A percentile compares a stretch with the other conserved stretches of the same genome.
Conservation (phyloP, 2,797 vertebrate genomes). For the Odontamblyopus rebecca region DNA sequence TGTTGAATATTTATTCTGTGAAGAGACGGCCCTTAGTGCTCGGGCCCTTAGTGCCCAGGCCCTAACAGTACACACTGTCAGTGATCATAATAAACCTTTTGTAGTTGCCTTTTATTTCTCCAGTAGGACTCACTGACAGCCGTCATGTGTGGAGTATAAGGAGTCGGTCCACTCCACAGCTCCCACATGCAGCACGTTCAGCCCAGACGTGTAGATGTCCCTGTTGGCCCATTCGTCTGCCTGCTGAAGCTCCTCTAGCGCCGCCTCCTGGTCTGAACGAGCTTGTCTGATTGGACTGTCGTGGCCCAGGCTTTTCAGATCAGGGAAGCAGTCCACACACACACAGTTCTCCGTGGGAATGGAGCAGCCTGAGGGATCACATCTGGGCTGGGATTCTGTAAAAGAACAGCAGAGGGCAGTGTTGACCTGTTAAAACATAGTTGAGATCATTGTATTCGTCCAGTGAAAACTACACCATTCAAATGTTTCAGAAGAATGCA, state of each 20-base stretch:
- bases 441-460: too few species aligned
- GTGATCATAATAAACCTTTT: background rate
- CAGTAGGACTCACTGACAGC: background rate
- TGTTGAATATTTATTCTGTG: background rate
- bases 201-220: background rate
- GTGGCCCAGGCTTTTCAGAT: constrained; percentile 35
- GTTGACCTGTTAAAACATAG: background rate
- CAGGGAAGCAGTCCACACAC: constrained; percentile 74
- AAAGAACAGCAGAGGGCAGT: constrained; percentile 7
- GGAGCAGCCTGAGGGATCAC: constrained; percentile 28
- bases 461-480: too few species aligned
- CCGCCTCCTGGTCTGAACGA: constrained; percentile 44
- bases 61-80: background rate
- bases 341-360: constrained; percentile 72
- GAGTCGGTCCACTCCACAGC: background rate
- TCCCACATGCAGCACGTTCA: background rate
- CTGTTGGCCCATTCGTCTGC: background rate
- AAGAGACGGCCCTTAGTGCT: too few species aligned
- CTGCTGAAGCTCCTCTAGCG: constrained; percentile 9
- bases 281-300: constrained; percentile 14
- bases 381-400: constrained; percentile 35
- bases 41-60: background rate
- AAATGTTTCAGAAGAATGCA: too few species aligned
- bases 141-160: background rate
- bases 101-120: background rate